Base-by-base conservation (phyloP, 2,888 invertebrate species). In the Fissipunctia ypsillon region DNA sequence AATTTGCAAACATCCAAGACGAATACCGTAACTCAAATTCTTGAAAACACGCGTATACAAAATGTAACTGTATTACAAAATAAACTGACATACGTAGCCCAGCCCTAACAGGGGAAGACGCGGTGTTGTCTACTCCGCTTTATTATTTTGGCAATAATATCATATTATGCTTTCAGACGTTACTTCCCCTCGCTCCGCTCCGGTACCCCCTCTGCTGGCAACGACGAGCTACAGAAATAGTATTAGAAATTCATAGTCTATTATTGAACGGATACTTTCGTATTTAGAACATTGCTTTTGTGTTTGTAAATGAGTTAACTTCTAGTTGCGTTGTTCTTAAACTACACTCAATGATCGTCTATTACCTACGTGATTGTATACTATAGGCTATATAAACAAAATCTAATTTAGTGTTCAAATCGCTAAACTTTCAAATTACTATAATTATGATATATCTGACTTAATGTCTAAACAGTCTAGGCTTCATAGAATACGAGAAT, bases 101-200 rank as follows among this genome's bases (percentile, higher is more conserved):
- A 91, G 82, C 90, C 91, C 90, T 92, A 88, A 84, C 76, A 79
- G 81, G 82, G 83, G 83, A 87, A 87, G 88, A 89, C 80, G 82
- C 83, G 83, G 87, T 86, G 89, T 89, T 91, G 90, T 92, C 90
- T 91, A 88, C 86, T 91, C 88, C 69, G 81, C 90, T 88, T 91
- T 94, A 92, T 93, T 93, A 94, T 94, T 94, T 94, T 94, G 93
- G 93, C 93, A 94, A 94, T 94, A 94, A 93, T 93, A 93, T 93
- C 88, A 90, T 90, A 91, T 90, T 91, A 92, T 92, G 90, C 89
- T 93, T 90, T 91, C 89, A 93, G 92, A 91, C 90, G 88, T 81
- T 87, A 88, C 86, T 84, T 76, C 86, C 87, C 78, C 88, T 77
- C 81, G 80, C 80, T 79, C 80, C 78, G 78, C 87, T 79, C 81